A percentile compares a stretch with the other conserved stretches of the same genome.
Conservation (phyloP, 2,113 vertebrate species). For the Hepsetus odoe region DNA sequence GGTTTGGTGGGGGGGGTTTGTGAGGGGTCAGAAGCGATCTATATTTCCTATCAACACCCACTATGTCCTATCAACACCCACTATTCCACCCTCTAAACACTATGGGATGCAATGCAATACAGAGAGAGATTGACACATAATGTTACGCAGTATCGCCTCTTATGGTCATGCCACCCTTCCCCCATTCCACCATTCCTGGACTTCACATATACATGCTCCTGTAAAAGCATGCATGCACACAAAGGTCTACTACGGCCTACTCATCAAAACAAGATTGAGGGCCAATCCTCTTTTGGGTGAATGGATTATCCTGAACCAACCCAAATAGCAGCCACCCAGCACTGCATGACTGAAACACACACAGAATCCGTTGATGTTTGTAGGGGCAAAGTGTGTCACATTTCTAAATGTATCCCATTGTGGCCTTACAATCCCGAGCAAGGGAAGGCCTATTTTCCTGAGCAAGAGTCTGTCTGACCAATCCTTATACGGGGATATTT, state of each 20-base stretch:
- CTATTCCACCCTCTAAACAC: too few species aligned
- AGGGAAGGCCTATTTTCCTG: background rate
- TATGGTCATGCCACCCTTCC: background rate
- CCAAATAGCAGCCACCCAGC: slow-evolving; percentile 63
- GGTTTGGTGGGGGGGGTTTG: too few species aligned
- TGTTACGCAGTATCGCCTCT: background rate
- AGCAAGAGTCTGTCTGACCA: background rate
- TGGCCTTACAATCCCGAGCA: slow-evolving; percentile 6
- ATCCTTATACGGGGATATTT: background rate
- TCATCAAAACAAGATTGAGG: slow-evolving; percentile 71
- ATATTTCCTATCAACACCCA: too few species aligned
- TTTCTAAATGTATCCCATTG: background rate
- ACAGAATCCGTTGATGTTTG: background rate
- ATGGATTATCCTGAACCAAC: slow-evolving; percentile 76
- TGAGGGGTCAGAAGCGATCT: too few species aligned
- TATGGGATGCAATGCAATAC: too few species aligned
- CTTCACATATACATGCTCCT: slow-evolving; percentile 11
- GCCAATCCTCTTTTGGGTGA: slow-evolving; percentile 76
- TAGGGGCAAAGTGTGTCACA: background rate
- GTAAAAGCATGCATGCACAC: background rate
- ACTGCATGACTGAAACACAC: background rate
- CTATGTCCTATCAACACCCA: too few species aligned
- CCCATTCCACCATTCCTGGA: background rate
- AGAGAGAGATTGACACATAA: too few species aligned
- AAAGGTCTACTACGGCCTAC: slow-evolving; percentile 60